Evolutionary conservation across 2,113 vertebrate genomes (phyloP), one percentile per base, ranked within the genome.

Genomic region (Phyllostomus hastatus): DNA sequence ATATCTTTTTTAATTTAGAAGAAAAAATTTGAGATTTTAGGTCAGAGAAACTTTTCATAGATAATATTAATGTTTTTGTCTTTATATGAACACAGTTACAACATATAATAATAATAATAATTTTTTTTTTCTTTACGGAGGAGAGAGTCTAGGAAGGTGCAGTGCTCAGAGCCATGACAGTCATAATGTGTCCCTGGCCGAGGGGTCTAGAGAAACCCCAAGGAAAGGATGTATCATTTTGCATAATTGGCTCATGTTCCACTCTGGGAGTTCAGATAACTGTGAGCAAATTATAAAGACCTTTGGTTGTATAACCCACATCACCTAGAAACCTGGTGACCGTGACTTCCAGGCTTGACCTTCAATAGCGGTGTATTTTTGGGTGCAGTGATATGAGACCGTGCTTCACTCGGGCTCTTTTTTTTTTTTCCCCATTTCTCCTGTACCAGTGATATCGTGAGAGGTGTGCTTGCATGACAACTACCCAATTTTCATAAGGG

Each of bases 21-120:
- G 50, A 26, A 26, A 88, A 78, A 82, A 35, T n/a, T 22, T 67
- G 52, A 88, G 17, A 10, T 95, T 72, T 90, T 90, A 87, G 28
- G 66, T 72, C 17, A 67, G 48, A 92, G 76, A 52, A 75, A 81
- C 31, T 50, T 96, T 94, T 96, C 20, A 28, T 82, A 67, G 70
- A 10, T 69, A 83, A 54, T 90, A 24, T 69, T 69, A 43, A 54
- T 46, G 84, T 81, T 64, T 93, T 88, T 91, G 33, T 67, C 38
- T 70, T 73, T 88, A 38, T n/a, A 67, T 79, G 61, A 88, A 50
- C 69, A 31, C 26, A 52, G 11, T 57, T 43, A 35, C 75, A 95
- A 94, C 54, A 79, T 38, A 28, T 28, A 75, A 19, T 14, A 59
- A 59, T 24, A 59, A 24, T 59, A 59, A 54, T 20, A 54, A 54